phyloP scores from a whole-genome alignment of 1,140 invertebrate species.

The Maniola jurtina region DNA sequence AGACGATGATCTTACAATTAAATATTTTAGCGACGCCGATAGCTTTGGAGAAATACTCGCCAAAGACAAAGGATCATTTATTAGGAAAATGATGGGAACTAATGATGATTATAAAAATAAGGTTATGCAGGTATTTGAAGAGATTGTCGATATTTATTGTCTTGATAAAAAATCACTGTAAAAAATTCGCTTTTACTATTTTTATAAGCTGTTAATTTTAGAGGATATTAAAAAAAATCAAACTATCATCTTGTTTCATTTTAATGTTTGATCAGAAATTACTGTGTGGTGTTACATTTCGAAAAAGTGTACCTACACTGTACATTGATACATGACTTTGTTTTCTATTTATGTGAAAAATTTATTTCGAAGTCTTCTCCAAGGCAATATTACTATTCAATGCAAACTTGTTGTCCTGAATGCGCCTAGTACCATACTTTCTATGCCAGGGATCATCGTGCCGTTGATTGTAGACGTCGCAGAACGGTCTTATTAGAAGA shows the following conservation, averaged over 20 bases:
- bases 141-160: constrained; percentile 59
- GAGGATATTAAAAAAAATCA: background rate
- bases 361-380: constrained; percentile 4
- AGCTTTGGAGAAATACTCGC: constrained; percentile 56
- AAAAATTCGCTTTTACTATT: background rate
- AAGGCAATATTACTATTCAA: constrained; percentile 4
- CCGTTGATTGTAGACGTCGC: constrained; percentile 57
- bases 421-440: constrained; percentile 54
- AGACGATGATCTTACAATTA: constrained; percentile 51
- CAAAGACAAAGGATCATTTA: constrained; percentile 56
- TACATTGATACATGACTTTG: no score
- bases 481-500: constrained; percentile 63
- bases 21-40: constrained; percentile 48
- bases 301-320: no score
- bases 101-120: constrained; percentile 51
- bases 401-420: constrained; percentile 56
- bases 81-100: constrained; percentile 53
- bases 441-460: constrained; percentile 61
- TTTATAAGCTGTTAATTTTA: background rate
- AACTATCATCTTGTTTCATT: background rate
- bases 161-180: background rate
- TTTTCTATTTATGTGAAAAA: no score
- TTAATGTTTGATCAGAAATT: no score
- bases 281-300: no score
- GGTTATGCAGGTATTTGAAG: constrained; percentile 59